Conservation (phyloP, 1,140 invertebrate species). For the Teleogryllus occipitalis region DNA sequence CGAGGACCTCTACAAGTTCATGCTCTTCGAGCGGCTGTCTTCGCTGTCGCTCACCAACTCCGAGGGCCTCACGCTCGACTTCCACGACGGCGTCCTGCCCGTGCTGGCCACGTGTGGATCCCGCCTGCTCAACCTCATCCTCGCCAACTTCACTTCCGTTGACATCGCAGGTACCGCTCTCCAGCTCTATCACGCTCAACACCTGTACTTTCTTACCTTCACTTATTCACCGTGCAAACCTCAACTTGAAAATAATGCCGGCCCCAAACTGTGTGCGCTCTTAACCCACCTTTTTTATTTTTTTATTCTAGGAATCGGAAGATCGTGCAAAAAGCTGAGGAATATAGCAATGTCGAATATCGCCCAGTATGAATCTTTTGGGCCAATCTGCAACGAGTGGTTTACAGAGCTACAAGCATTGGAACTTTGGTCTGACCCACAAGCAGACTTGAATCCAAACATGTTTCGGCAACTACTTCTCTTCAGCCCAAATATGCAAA, state of each 20-base stretch:
- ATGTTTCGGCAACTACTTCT: constrained; percentile 31
- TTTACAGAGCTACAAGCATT: constrained; percentile 29
- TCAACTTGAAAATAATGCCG: too few relatives aligned
- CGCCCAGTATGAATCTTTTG: constrained; percentile 24
- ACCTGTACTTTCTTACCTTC: too few relatives aligned
- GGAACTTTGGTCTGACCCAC: constrained; percentile 33
- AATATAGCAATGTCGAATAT: constrained; percentile 34
- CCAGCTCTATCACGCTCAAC: too few relatives aligned
- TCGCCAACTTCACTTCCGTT: constrained; percentile 32
- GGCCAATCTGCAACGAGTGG: constrained; percentile 21
- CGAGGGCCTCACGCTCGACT: constrained; percentile 32
- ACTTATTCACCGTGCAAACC: too few relatives aligned
- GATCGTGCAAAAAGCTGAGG: constrained; percentile 29
- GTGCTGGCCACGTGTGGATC: constrained; percentile 32
- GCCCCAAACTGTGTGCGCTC: too few relatives aligned
- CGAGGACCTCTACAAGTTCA: constrained; percentile 32
- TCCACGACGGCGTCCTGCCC: constrained; percentile 34
- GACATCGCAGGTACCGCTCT: constrained; percentile 26
- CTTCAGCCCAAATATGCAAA: constrained; percentile 28
- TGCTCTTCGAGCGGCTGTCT: constrained; percentile 31
- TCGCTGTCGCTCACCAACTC: constrained; percentile 31
- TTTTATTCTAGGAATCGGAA: constrained; percentile 29
- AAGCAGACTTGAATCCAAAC: constrained; percentile 26
- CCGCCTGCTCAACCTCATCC: constrained; percentile 32
- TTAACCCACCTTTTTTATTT: neutral